These are phyloP conservation scores for Eublepharis macularius DNA, from an alignment of 2,113 vertebrate genomes.

Conservation along the genomic window DNA sequence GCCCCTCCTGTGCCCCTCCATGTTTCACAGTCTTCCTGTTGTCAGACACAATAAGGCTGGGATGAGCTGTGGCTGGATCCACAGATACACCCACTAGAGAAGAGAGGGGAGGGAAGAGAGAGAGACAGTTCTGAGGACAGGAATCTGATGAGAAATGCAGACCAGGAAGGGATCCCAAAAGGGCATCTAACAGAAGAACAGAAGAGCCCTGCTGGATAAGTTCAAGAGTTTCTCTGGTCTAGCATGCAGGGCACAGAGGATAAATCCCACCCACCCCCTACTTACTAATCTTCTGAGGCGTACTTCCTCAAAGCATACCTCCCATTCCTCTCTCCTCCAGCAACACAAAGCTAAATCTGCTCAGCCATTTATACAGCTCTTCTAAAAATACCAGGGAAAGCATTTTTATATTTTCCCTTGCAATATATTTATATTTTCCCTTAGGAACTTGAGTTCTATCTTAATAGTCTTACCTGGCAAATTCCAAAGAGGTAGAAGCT, in stretches of 20 bases:
- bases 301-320: no score
- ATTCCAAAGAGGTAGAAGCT: no score
- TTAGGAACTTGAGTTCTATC: not conserved
- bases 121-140: not conserved
- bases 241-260: no score
- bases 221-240: no score
- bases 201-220: no score
- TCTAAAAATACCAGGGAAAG: no score
- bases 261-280: no score
- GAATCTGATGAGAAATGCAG: not conserved
- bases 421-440: not conserved
- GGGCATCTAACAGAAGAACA: no score
- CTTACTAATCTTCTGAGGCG: no score
- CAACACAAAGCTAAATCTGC: no score
- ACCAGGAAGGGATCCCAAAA: not conserved
- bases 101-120: not conserved
- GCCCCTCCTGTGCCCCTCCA: conserved; percentile 65
- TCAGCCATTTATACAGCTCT: no score
- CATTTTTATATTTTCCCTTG: not conserved
- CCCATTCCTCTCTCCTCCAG: no score
- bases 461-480: not conserved
- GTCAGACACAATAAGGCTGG: conserved; percentile 77
- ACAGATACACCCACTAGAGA: conserved; percentile 71
- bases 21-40: conserved; percentile 79
- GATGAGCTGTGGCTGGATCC: conserved; percentile 81